phyloP scores from a whole-genome alignment of 2,888 invertebrate genomes.

The Noctua janthe region DNA sequence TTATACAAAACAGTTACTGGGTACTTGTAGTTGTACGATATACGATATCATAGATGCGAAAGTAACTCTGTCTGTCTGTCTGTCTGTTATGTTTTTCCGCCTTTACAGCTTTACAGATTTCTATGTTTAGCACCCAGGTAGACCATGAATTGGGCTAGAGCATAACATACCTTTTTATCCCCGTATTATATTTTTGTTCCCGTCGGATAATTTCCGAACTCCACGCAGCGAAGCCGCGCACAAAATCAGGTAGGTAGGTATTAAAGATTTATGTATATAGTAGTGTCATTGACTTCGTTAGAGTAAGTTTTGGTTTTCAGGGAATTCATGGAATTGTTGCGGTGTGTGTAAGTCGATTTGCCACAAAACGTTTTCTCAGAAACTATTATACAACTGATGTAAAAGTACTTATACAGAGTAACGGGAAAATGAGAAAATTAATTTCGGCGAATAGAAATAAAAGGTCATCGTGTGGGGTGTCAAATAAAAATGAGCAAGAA shows the following conservation, averaged over 20 bases:
- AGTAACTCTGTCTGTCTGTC: too few relatives aligned
- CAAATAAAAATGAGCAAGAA: constrained; percentile 24
- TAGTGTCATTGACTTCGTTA: not conserved
- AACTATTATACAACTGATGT: not conserved
- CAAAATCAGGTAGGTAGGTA: not conserved
- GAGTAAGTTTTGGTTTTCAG: not conserved
- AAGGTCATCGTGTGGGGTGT: constrained; percentile 28
- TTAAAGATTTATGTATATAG: not conserved
- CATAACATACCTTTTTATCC: too few relatives aligned
- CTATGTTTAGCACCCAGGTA: too few relatives aligned
- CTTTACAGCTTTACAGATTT: too few relatives aligned
- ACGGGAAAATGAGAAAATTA: constrained; percentile 16
- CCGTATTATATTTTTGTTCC: too few relatives aligned
- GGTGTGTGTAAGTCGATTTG: not conserved
- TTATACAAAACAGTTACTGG: too few relatives aligned
- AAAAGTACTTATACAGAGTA: constrained; percentile 9
- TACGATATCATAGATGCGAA: too few relatives aligned
- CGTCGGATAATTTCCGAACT: too few relatives aligned
- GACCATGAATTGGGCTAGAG: too few relatives aligned
- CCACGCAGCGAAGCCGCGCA: not conserved
- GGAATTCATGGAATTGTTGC: not conserved
- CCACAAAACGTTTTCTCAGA: not conserved
- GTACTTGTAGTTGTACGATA: too few relatives aligned
- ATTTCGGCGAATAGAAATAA: constrained; percentile 1
- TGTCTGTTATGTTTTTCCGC: too few relatives aligned